These are phyloP conservation scores for Tiaroga cobitis DNA, from an alignment of 2,797 vertebrate species.

Conservation along the genomic window DNA sequence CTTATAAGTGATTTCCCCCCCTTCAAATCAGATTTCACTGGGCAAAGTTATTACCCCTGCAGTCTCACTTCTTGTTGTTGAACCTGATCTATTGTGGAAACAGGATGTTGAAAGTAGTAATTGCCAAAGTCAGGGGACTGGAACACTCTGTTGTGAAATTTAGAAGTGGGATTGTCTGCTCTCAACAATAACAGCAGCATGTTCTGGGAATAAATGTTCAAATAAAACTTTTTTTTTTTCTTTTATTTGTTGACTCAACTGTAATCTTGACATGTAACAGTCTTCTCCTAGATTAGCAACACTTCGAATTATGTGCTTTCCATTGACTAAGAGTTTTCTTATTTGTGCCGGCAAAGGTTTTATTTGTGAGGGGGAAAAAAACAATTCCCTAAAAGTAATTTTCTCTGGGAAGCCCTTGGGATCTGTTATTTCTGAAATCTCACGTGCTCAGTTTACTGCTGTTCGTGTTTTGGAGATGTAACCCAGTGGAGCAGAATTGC, in stretches of 20 bases:
- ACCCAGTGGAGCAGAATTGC: not conserved
- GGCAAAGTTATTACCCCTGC: constrained; percentile 29
- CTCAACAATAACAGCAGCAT: constrained; percentile 17
- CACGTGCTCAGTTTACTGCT: constrained; percentile 23
- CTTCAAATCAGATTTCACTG: constrained; percentile 9
- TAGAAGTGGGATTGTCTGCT: constrained; percentile 34
- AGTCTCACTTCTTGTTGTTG: not conserved
- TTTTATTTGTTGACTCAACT: constrained; percentile 35
- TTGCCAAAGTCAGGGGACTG: constrained; percentile 43
- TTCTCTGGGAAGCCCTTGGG: constrained; percentile 40
- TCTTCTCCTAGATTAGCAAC: constrained; percentile 44
- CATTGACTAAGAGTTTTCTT: constrained; percentile 37
- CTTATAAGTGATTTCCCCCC: not conserved
- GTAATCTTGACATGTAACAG: constrained; percentile 52
- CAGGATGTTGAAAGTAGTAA: constrained; percentile 38
- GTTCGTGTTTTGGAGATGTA: constrained; percentile 23
- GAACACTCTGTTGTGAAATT: constrained; percentile 45
- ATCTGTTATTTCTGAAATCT: constrained; percentile 35
- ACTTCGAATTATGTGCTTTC: constrained; percentile 31
- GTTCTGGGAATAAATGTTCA: constrained; percentile 46
- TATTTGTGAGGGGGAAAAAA: constrained; percentile 27
- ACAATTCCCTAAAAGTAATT: constrained; percentile 46
- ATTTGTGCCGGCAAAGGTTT: constrained; percentile 45
- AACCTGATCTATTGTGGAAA: constrained; percentile 36
- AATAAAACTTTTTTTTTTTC: not conserved